A percentile compares a stretch with the other conserved stretches of the same genome.
Evolutionary conservation across 2,797 vertebrate genomes (phyloP).

Genomic region (Uromys caudimaculatus): DNA sequence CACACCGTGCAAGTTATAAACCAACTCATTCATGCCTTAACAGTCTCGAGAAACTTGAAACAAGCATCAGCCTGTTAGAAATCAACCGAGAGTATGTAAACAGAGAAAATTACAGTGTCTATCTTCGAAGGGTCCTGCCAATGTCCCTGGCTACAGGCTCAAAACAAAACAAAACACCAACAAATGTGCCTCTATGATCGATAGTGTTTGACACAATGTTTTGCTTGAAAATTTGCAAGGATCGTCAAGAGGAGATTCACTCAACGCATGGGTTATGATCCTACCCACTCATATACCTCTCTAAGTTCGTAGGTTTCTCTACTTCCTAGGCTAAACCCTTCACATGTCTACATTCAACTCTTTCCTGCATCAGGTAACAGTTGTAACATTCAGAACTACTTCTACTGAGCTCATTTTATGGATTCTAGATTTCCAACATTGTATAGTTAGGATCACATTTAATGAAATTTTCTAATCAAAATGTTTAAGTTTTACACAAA

Average conservation of each 20-base stretch:
- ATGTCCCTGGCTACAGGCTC: not conserved
- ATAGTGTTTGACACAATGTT: not conserved
- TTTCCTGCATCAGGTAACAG: not conserved
- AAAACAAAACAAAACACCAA: not conserved
- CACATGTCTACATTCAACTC: not conserved
- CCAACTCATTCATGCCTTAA: not conserved
- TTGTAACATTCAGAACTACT: not conserved
- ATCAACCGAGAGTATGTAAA: not conserved
- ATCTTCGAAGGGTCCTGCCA: not conserved
- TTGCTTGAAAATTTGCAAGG: not conserved
- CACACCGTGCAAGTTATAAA: not conserved
- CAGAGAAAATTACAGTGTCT: not conserved
- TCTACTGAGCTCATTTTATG: not conserved
- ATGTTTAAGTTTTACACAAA: not conserved
- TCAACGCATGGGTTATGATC: not conserved
- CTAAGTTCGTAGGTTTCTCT: not conserved
- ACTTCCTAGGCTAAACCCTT: not conserved
- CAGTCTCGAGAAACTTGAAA: constrained; percentile 6
- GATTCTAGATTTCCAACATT: not conserved
- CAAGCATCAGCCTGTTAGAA: not conserved
- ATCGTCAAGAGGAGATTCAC: not conserved
- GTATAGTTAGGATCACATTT: not conserved
- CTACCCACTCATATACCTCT: not conserved
- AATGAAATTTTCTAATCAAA: not conserved
- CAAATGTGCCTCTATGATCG: not conserved